phyloP scores from a whole-genome alignment of 1,140 invertebrate species.

The Drosophila persimilis region DNA sequence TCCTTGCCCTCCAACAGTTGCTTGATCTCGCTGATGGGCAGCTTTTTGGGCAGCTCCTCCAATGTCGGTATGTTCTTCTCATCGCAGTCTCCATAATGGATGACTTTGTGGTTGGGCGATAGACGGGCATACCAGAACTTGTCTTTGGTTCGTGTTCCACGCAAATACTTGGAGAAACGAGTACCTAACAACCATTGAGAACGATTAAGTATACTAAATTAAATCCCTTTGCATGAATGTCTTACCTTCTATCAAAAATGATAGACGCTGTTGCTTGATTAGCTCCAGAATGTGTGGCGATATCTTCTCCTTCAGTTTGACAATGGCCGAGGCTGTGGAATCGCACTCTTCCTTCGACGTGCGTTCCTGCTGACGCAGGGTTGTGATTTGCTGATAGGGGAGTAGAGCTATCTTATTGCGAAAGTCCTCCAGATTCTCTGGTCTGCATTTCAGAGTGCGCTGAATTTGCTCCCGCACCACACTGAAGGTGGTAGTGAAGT shows the following conservation, averaged over 20 bases:
- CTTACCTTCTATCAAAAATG: conserved; percentile 92
- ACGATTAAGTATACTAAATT: neutral
- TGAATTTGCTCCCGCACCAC: conserved; percentile 97
- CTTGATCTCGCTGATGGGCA: conserved; percentile 94
- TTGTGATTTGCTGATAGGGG: conserved; percentile 95
- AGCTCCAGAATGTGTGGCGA: conserved; percentile 95
- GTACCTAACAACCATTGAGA: conserved; percentile 83
- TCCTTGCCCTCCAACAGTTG: conserved; percentile 94
- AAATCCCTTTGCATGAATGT: too few relatives aligned
- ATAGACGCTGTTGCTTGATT: conserved; percentile 95
- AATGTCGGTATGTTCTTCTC: conserved; percentile 93
- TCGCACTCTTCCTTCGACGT: conserved; percentile 95
- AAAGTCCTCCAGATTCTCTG: conserved; percentile 91
- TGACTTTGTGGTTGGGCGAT: conserved; percentile 96
- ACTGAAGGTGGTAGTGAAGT: conserved; percentile 97
- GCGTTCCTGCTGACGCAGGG: conserved; percentile 95
- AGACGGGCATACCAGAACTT: conserved; percentile 98
- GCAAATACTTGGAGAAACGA: conserved; percentile 94
- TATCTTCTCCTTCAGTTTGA: conserved; percentile 95
- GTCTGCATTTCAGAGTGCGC: conserved; percentile 89
- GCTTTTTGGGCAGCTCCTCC: conserved; percentile 94
- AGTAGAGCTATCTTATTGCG: conserved; percentile 89
- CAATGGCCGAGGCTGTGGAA: conserved; percentile 93
- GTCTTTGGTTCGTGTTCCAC: conserved; percentile 94
- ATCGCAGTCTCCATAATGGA: conserved; percentile 98